phyloP scores from a whole-genome alignment of 2,113 vertebrate species.

The Nothocercus nigrocapillus region DNA sequence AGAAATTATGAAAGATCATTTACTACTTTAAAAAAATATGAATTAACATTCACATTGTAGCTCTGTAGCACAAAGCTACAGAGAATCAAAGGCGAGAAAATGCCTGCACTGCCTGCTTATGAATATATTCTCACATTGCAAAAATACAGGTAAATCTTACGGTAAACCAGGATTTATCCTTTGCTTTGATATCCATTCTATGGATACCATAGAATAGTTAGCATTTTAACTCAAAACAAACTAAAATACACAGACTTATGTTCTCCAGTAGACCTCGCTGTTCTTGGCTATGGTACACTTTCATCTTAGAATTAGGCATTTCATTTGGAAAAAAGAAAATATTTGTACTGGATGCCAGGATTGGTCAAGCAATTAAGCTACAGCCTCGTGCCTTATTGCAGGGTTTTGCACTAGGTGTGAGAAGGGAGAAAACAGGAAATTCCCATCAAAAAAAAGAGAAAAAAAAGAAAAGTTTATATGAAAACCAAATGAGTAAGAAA shows the following conservation, averaged over 20 bases:
- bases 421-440: slow-evolving; percentile 46
- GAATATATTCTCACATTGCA: not conserved
- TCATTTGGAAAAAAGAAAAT: not conserved
- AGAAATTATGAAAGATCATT: not conserved
- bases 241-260: not conserved
- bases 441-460: slow-evolving; percentile 22
- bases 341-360: not conserved
- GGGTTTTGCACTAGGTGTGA: slow-evolving; percentile 36
- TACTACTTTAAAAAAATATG: not conserved
- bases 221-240: not conserved
- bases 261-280: not conserved
- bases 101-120: too few species aligned
- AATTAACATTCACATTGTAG: not conserved
- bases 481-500: slow-evolving; percentile 51
- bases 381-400: not conserved
- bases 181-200: not conserved
- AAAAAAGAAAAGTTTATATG: not conserved
- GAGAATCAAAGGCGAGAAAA: not conserved
- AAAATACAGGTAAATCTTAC: not conserved
- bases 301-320: not conserved
- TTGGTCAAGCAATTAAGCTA: not conserved
- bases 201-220: not conserved
- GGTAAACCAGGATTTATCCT: not conserved
- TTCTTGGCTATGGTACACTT: not conserved
- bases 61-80: fast-evolving